phyloP scores from a whole-genome alignment of 1,140 invertebrate genomes.

The Pseudachorutes palmiensis region DNA sequence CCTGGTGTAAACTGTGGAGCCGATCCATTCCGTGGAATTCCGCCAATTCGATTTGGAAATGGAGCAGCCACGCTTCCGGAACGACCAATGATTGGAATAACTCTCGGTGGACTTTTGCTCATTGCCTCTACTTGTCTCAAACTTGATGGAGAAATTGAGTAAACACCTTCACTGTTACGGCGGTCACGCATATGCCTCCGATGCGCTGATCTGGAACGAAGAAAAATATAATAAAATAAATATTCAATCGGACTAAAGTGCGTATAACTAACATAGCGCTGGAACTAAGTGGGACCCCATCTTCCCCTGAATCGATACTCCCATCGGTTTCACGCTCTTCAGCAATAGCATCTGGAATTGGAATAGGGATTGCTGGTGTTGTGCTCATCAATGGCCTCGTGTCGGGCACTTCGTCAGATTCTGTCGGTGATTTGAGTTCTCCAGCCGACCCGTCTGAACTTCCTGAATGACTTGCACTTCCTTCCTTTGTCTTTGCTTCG shows the following conservation, averaged over 20 bases:
- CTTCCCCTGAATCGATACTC: neutral
- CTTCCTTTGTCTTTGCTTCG: conserved; percentile 49
- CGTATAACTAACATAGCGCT: conserved; percentile 14
- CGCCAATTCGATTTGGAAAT: conserved; percentile 14
- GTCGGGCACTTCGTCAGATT: conserved; percentile 1
- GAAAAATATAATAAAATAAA: neutral
- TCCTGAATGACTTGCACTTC: conserved; percentile 32
- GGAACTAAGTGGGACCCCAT: conserved; percentile 15
- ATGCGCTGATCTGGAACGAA: neutral
- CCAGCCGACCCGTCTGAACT: neutral
- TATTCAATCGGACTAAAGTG: neutral
- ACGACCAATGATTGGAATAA: conserved; percentile 24
- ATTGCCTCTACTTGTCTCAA: conserved; percentile 11
- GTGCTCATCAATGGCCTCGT: conserved; percentile 9
- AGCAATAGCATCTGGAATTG: conserved; percentile 27
- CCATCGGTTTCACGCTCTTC: conserved; percentile 26
- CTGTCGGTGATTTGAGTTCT: conserved; percentile 11
- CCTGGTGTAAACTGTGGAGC: conserved; percentile 33
- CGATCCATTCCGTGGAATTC: conserved; percentile 38
- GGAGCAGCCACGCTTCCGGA: conserved; percentile 19
- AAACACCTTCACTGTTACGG: conserved; percentile 32
- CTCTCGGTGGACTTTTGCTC: conserved; percentile 9
- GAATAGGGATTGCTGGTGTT: conserved; percentile 15
- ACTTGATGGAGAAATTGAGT: conserved; percentile 24
- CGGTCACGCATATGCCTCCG: conserved; percentile 19